Base-by-base conservation (phyloP, 2,113 vertebrate genomes). In the Macaca fascicularis region DNA sequence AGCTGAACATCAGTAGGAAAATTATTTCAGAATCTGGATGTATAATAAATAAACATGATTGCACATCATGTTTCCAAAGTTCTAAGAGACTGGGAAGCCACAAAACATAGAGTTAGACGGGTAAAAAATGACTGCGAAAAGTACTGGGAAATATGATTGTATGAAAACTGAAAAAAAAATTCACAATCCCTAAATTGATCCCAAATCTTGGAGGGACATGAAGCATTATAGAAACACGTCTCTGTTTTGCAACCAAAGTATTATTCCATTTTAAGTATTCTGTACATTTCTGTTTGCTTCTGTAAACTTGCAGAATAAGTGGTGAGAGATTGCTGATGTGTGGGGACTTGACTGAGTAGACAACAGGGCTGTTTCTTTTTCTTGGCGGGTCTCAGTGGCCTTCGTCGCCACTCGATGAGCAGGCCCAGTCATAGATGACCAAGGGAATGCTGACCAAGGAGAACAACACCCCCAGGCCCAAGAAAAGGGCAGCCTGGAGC, bases 381-480 rank as follows among this genome's bases (percentile, higher is more conserved):
- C 86, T 43, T 27, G 13, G 93, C 87, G 84, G 95, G 78, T 69
- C 96, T 99, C 97, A 98, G 97, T 94, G 94, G 94, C 97, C 95
- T 95, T 98, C 90, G 0, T 81, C 75, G 38, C 79, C 97, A 80
- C 95, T 86, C 69, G 97, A 92, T 7, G 98, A 98, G 76, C 98
- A 97, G 70, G 98, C 98, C 99, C 99, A 99, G 96, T 99, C 99
- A 45, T 99, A 99, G 98, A 99, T 98, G 92, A 99, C 99, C 98
- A 99, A 96, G 2, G 99, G 99, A 94, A 99, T 98, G 98, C 99
- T 99, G 85, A 99, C 97, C 96, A 99, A 64, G 38, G 99, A 99
- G 96, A 99, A 99, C 94, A 99, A 74, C 82, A 99, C 52, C 43
- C 99, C 99, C 85, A 99, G 96, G 0, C 93, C 97, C 96, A 99